Evolutionary conservation across 2,113 vertebrate species (phyloP).

Genomic region (Amphilophus citrinellus): DNA sequence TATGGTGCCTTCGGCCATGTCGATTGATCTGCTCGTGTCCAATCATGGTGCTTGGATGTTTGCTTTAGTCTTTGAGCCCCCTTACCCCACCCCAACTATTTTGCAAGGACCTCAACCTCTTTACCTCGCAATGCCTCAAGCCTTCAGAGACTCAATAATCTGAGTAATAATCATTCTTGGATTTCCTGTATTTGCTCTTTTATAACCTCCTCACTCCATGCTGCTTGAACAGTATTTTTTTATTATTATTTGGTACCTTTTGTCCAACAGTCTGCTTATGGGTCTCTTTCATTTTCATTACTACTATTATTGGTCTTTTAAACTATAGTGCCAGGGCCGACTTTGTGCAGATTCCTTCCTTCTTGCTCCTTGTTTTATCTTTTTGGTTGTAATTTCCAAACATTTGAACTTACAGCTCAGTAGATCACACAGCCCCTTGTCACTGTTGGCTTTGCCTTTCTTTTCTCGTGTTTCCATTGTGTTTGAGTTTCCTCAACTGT

Average conservation of each 20-base stretch:
- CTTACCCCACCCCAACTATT: too few species aligned
- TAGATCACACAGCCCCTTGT: neutral
- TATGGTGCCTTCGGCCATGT: slow-evolving; percentile 60
- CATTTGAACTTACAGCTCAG: slow-evolving; percentile 4
- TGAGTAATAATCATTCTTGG: neutral
- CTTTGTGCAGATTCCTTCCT: neutral
- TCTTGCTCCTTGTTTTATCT: neutral
- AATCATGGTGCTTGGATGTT: slow-evolving; percentile 66
- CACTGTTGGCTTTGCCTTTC: neutral
- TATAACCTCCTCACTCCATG: neutral
- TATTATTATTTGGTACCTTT: neutral
- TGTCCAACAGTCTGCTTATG: neutral
- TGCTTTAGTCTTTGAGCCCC: slow-evolving; percentile 61
- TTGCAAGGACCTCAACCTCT: slow-evolving; percentile 21
- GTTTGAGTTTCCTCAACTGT: slow-evolving; percentile 20
- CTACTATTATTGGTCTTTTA: neutral
- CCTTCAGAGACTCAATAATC: slow-evolving; percentile 28
- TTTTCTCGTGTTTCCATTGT: slow-evolving; percentile 35
- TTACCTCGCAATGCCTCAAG: slow-evolving; percentile 9
- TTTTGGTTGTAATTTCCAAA: slow-evolving; percentile 16
- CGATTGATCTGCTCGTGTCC: slow-evolving; percentile 74
- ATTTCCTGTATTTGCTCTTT: slow-evolving; percentile 2
- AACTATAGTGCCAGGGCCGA: neutral
- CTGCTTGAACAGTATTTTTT: neutral
- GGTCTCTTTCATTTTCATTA: neutral